A percentile compares a stretch with the other conserved stretches of the same genome.
phyloP scores from a whole-genome alignment of 2,797 vertebrate species.

The Schizopygopsis pylzovi region DNA sequence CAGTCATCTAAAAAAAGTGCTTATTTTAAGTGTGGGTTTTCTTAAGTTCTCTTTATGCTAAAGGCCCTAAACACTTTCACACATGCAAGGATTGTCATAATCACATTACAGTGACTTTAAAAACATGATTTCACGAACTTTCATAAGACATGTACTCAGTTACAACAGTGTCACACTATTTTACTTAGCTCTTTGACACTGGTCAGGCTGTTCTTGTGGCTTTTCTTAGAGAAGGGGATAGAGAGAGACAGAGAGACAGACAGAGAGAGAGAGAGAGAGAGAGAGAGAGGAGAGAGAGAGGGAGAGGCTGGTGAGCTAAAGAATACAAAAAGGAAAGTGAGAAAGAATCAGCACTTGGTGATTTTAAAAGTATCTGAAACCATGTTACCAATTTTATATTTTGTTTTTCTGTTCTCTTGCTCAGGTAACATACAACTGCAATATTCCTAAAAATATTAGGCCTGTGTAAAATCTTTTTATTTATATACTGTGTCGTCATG shows the following conservation, averaged over 20 bases:
- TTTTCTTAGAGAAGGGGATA: neutral
- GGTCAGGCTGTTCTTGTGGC: neutral
- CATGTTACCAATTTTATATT: neutral
- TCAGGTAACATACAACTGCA: conserved; percentile 35
- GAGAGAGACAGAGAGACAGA: too few relatives aligned
- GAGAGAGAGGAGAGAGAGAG: neutral
- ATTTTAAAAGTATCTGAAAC: neutral
- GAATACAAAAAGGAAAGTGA: neutral
- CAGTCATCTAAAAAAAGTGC: too few relatives aligned
- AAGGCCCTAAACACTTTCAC: neutral
- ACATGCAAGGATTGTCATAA: neutral
- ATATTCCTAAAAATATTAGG: neutral
- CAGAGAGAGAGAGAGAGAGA: neutral
- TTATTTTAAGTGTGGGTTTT: neutral
- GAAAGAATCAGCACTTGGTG: neutral
- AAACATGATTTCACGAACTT: neutral
- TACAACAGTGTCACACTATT: neutral
- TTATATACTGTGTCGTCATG: neutral
- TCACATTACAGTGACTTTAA: too few relatives aligned
- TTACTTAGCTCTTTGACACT: neutral
- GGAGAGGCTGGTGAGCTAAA: neutral
- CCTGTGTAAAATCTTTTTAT: neutral
- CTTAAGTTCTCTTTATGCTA: neutral
- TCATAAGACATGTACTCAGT: neutral
- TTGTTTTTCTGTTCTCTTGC: conserved; percentile 33